phyloP scores from a whole-genome alignment of 2,113 vertebrate genomes.

The Thryonomys swinderianus region DNA sequence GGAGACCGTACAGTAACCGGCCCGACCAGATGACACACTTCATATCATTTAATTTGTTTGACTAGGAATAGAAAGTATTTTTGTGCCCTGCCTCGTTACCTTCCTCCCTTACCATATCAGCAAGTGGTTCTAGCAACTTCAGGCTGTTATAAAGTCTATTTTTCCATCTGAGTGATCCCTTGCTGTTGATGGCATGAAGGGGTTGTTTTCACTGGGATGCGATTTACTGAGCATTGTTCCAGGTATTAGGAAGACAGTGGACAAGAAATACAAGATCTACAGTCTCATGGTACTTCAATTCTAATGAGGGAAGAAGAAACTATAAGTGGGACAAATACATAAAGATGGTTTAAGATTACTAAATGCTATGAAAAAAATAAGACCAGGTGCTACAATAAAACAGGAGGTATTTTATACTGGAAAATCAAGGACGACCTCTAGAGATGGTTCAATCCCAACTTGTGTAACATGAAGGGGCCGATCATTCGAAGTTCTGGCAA shows the following conservation, averaged over 20 bases:
- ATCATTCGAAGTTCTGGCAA: background rate
- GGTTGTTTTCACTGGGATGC: background rate
- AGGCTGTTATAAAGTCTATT: background rate
- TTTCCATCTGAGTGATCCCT: background rate
- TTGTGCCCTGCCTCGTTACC: background rate
- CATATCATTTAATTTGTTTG: background rate
- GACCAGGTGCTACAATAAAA: background rate
- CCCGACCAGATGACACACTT: too few relatives aligned
- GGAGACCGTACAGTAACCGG: too few relatives aligned
- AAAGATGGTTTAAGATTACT: background rate
- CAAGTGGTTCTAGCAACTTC: background rate
- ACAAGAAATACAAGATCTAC: background rate
- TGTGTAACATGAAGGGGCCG: background rate
- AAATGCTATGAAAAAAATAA: constrained; percentile 6
- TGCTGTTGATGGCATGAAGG: background rate
- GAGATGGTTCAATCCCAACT: background rate
- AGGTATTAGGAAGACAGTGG: background rate
- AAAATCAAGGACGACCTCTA: background rate
- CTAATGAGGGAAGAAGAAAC: background rate
- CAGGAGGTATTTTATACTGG: background rate
- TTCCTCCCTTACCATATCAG: background rate
- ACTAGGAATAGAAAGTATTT: background rate
- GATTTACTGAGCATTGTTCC: background rate
- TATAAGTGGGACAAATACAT: background rate
- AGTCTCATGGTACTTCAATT: background rate